phyloP scores from a whole-genome alignment of 1,140 invertebrate species.

The Drosophila pachea region DNA sequence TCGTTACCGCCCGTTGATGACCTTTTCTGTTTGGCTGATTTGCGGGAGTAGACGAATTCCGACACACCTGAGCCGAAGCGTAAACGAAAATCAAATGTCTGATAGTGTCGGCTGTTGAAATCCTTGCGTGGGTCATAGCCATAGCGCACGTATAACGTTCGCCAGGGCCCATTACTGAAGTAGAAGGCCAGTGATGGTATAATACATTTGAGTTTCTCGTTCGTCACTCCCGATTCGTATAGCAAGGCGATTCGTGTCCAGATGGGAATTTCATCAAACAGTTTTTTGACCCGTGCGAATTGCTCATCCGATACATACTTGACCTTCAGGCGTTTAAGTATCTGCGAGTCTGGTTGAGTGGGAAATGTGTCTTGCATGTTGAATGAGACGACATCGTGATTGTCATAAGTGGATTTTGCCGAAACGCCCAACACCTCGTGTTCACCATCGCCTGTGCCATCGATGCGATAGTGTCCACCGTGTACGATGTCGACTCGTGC shows the following conservation, averaged over 20 bases:
- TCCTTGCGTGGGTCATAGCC: slow-evolving; percentile 93
- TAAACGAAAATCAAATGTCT: slow-evolving; percentile 91
- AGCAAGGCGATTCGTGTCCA: slow-evolving; percentile 90
- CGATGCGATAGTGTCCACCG: slow-evolving; percentile 80
- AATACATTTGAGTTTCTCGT: slow-evolving; percentile 86
- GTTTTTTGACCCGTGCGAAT: slow-evolving; percentile 66
- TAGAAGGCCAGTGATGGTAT: slow-evolving; percentile 91
- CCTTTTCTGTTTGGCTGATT: slow-evolving; percentile 53
- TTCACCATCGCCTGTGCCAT: slow-evolving; percentile 68
- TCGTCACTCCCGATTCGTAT: slow-evolving; percentile 82
- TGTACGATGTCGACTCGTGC: slow-evolving; percentile 87
- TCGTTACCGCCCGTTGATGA: slow-evolving; percentile 16
- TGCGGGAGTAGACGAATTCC: slow-evolving; percentile 67
- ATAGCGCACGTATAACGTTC: slow-evolving; percentile 89
- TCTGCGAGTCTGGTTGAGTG: slow-evolving; percentile 59
- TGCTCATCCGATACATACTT: slow-evolving; percentile 77
- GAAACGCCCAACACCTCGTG: slow-evolving; percentile 75
- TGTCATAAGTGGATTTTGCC: slow-evolving; percentile 80
- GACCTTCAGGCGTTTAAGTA: slow-evolving; percentile 78
- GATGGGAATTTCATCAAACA: slow-evolving; percentile 89
- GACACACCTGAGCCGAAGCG: slow-evolving; percentile 79
- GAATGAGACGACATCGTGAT: slow-evolving; percentile 77
- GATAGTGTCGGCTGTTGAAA: slow-evolving; percentile 88
- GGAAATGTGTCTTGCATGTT: slow-evolving; percentile 71
- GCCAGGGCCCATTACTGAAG: slow-evolving; percentile 92